phyloP scores from a whole-genome alignment of 2,797 vertebrate genomes.

The Oreochromis mossambicus region DNA sequence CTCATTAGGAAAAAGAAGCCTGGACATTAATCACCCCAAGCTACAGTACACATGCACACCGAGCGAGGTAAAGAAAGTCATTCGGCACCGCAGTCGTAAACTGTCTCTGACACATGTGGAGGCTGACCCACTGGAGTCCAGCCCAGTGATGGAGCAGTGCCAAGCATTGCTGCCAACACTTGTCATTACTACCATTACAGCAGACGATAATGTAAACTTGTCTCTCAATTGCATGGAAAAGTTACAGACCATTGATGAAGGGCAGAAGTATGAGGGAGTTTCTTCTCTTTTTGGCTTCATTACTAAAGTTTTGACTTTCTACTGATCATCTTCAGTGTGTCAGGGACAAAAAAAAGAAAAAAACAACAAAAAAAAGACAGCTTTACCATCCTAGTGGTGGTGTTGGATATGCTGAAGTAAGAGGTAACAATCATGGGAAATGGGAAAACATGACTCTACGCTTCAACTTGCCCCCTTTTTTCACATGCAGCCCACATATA shows the following conservation, averaged over 20 bases:
- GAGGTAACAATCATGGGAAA: slow-evolving; percentile 13
- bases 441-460: not conserved
- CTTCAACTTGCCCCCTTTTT: slow-evolving; percentile 3
- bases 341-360: not conserved
- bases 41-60: not conserved
- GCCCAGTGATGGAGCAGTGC: slow-evolving; percentile 39
- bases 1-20: slow-evolving; percentile 56
- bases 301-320: not conserved
- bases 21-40: slow-evolving; percentile 62
- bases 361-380: not conserved
- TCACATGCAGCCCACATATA: not conserved
- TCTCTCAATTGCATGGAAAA: slow-evolving; percentile 32
- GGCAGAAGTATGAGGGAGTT: not conserved
- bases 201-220: slow-evolving; percentile 40
- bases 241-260: not conserved
- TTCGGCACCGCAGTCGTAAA: slow-evolving; percentile 35
- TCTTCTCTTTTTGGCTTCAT: not conserved
- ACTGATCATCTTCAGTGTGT: not conserved
- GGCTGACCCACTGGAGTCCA: slow-evolving; percentile 47
- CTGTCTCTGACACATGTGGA: slow-evolving; percentile 60
- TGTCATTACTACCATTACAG: slow-evolving; percentile 45
- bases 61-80: slow-evolving; percentile 41
- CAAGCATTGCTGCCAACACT: slow-evolving; percentile 34
- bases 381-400: not conserved
- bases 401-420: not conserved